Evolutionary conservation across 1,140 invertebrate species (phyloP), one percentile per base, ranked within the genome.

Genomic region (Drosophila parabipectinata): DNA sequence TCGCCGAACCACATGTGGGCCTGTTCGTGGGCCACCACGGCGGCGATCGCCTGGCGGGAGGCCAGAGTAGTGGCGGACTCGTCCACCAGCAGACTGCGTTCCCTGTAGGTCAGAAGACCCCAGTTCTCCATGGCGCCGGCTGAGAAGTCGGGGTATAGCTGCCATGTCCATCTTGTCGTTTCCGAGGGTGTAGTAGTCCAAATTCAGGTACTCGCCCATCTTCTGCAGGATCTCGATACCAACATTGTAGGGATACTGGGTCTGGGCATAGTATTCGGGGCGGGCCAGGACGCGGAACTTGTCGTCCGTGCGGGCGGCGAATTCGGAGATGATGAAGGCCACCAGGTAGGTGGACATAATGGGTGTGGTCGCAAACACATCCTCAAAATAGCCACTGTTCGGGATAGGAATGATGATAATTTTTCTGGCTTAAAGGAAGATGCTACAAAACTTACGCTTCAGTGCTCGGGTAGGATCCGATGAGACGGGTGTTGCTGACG

Each of bases 71-170:
- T 93, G 8, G 93, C 88, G 0, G 77, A 66, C 14, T 91, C 79
- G 21, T 95, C 88, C 15, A 93, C 94, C 61, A 96, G 91, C 7
- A 96, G 81, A 39, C 93, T 92, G 4, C 92, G 92, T 81, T 96
- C 95, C 57, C 95, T 79, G 55, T 94, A 95, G 2, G 93, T 94
- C 1, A 95, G 92, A 0, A 95, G 82, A 7, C 95, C 95, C 95
- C 96, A 97, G 92, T 97, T 97, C 89, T 97, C 96, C 96, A 97
- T 97, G 24, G 96, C 97, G 28, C 95, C 96, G 0, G 96, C 95
- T 1, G 93, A 93, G 92, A 98, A 98, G 92, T 97, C 96, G 3
- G 96, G 96, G 96, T 58, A 96, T 94, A 41, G 95, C 94, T 41
- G 95, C 95, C 90, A 97, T 94, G 66, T 96, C 95, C 92, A 95